Conservation (phyloP, 1,140 invertebrate species). For the Psilanteris sp. region DNA sequence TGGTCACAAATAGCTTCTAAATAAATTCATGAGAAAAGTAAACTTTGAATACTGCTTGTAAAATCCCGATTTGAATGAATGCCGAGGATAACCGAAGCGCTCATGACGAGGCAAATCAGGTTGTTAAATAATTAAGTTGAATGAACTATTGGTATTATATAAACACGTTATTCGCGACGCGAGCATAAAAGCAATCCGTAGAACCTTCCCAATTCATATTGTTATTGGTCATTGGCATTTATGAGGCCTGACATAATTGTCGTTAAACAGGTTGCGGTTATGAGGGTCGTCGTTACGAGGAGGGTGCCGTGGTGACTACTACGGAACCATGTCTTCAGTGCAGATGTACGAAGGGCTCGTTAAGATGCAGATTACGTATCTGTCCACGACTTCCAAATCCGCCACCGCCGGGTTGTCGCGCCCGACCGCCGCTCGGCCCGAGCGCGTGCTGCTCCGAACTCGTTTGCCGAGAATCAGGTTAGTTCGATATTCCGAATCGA, state of each 20-base stretch:
- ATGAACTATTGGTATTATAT: no score
- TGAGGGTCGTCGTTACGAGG: slow-evolving; percentile 83
- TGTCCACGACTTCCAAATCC: slow-evolving; percentile 87
- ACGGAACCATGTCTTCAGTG: slow-evolving; percentile 89
- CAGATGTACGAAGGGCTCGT: slow-evolving; percentile 84
- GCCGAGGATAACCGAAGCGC: no score
- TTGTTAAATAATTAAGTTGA: no score
- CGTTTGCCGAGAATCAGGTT: slow-evolving; percentile 83
- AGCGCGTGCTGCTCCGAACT: slow-evolving; percentile 88
- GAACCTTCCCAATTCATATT: slow-evolving; percentile 19
- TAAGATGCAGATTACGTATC: slow-evolving; percentile 88
- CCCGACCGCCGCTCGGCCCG: slow-evolving; percentile 83
- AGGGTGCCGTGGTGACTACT: slow-evolving; percentile 83
- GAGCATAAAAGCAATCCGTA: slow-evolving; percentile 21
- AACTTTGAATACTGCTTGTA: no score
- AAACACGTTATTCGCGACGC: neutral
- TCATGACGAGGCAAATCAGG: no score
- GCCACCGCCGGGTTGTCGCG: slow-evolving; percentile 84
- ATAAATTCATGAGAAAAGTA: no score
- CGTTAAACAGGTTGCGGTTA: slow-evolving; percentile 83
- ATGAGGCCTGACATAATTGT: slow-evolving; percentile 56
- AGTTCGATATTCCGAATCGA: slow-evolving; percentile 71
- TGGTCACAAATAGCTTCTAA: no score
- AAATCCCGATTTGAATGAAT: no score
- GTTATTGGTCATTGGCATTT: slow-evolving; percentile 52